Evolutionary conservation across 2,888 invertebrate species (phyloP), one percentile per base, ranked within the genome.

Genomic region (Macrophya alboannulata): DNA sequence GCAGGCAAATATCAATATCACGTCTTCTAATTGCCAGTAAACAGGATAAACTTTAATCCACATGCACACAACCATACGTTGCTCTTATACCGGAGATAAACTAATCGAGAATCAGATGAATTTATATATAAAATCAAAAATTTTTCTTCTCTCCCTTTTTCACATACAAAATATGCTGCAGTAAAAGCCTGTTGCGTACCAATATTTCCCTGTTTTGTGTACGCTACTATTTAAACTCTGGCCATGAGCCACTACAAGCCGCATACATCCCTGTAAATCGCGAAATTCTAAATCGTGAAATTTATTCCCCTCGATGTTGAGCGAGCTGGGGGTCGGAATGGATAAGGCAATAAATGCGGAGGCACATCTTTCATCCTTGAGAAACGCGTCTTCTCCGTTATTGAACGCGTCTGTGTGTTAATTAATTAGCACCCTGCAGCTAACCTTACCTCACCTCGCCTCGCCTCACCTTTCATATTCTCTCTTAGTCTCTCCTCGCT

Each of bases 351-450:
- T 37, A 77, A 55, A 55, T 55, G 77, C 77, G 77, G n/a, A 45
- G 48, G 76, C 76, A 45, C 48, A 55, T 51, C 48, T 51, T 51
- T 45, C 25, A 55, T 37, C 25, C 31, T 77, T 51, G 77, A 77
- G 77, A 17, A 77, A 31, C 55, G 77, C 77, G 51, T 40, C 77
- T 55, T 55, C 31, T 37, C 17, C 51, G 37, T 48, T 45, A 51
- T 48, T 77, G 37, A 17, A 51, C 51, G 77, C 31, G 37, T 48
- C 77, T 77, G 55, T n/a, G 77, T 51, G 55, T 55, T 77, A 77
- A 77, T 77, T 77, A 55, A 77, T 77, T 77, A 55, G 74, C 74
- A 74, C 43, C 74, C 74, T 45, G 45, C 45, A 15, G 48, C 48
- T 15, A 48, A n/a, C 10, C n/a, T 10, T 31, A n/a, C 43, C 40